Conservation (phyloP, 2,113 vertebrate species). For the Trematomus loennbergii region DNA sequence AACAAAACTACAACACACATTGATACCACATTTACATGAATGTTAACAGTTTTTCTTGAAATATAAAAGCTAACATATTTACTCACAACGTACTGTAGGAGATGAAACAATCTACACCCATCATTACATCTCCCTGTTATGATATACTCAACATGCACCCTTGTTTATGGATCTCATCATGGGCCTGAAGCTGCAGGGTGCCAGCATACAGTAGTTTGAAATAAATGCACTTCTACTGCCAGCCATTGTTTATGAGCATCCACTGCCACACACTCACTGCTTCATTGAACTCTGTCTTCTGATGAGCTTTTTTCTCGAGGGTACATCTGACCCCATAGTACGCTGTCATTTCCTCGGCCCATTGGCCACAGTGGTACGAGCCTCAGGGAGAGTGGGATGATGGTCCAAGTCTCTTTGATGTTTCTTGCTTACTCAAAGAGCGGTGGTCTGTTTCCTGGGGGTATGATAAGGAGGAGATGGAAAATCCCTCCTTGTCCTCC, state of each 20-base stretch:
- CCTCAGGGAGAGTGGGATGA: constrained; percentile 2
- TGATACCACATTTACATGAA: background rate
- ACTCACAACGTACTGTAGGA: background rate
- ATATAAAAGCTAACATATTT: background rate
- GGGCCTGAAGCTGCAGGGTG: background rate
- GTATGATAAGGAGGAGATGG: background rate
- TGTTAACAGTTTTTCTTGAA: constrained; percentile 25
- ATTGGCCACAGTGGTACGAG: constrained; percentile 1
- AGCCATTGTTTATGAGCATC: background rate
- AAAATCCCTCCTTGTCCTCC: background rate
- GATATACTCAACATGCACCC: background rate
- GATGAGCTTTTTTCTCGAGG: constrained; percentile 4
- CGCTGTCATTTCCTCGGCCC: constrained; percentile 9
- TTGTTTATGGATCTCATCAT: background rate
- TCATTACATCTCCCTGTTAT: background rate
- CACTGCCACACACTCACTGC: background rate
- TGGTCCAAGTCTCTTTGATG: constrained; percentile 24
- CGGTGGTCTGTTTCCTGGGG: background rate
- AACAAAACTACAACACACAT: no score
- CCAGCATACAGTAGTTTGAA: background rate
- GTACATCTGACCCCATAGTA: constrained; percentile 16
- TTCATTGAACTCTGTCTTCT: constrained; percentile 13
- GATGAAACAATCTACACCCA: background rate
- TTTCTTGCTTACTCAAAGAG: background rate
- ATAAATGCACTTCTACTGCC: background rate